Evolutionary conservation across 2,113 vertebrate genomes (phyloP), one percentile per base, ranked within the genome.

Genomic region (Scartelaos histophorus): DNA sequence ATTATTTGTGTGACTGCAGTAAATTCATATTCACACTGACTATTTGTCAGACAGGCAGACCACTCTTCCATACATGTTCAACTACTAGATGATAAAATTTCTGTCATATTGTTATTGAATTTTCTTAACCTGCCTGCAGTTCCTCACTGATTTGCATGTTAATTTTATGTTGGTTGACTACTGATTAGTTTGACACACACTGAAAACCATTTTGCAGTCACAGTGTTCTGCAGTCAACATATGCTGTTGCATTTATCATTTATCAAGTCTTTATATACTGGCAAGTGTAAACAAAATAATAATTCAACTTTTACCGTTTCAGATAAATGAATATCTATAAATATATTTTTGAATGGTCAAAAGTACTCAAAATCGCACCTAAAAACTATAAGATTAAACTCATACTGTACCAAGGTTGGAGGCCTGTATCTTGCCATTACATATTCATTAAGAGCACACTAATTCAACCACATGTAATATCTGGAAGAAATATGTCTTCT

Each of bases 101-200:
- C 43, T 77, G 70, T 69, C 17, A 69, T 13, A 21, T 46, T 51
- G 22, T 66, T 72, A 74, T 64, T 80, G 47, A 15, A 69, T 69
- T 70, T 65, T 69, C 19, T 67, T 75, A 62, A 76, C 38, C 73
- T 71, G 35, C 13, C 57, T 21, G 4, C 15, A 66, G 71, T 46
- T 75, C 3, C 66, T 68, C n/a, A 25, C 64, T 57, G 47, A 81
- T 81, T 83, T 85, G 22, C 74, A 85, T 80, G 67, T 75, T 82
- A 68, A 84, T 79, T 80, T 17, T 69, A 46, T 46, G 0, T 73
- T 61, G 46, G 43, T 58, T 38, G 53, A 54, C 35, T 66, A 17
- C 66, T 62, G 66, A 76, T 76, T 67, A 47, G 35, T 70, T 46
- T 64, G 71, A 49, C 38, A 56, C 13, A 72, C 69, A 35, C 22